These are phyloP conservation scores for Polyommatus iphigenia DNA, from an alignment of 2,888 invertebrate genomes.

Conservation along the genomic window DNA sequence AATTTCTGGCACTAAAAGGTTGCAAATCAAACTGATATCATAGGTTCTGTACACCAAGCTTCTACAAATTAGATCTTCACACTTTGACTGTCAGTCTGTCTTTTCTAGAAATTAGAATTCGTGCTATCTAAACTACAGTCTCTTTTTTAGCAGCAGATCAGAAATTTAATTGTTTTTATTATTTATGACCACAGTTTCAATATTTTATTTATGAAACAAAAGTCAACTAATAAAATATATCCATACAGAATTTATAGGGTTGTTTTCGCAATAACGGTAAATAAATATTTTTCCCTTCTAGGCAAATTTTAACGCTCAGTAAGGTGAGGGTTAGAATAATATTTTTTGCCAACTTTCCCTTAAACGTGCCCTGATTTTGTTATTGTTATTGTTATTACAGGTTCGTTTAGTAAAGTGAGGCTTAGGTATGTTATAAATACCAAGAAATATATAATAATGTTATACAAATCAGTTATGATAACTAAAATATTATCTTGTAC, in stretches of 20 bases:
- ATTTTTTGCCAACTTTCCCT: not conserved
- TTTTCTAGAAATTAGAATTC: too few relatives aligned
- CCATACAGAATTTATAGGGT: not conserved
- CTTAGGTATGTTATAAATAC: not conserved
- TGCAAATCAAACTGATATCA: too few relatives aligned
- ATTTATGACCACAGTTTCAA: not conserved
- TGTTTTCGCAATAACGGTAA: not conserved
- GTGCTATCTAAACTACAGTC: too few relatives aligned
- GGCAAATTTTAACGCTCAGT: constrained; percentile 9
- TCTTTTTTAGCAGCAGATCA: too few relatives aligned
- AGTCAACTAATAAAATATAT: not conserved
- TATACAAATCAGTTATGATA: too few relatives aligned
- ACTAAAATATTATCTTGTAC: too few relatives aligned
- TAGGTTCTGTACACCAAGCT: too few relatives aligned
- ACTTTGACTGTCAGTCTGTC: too few relatives aligned
- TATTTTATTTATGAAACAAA: not conserved
- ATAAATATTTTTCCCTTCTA: not conserved
- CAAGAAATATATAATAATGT: too few relatives aligned
- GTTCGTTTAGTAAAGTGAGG: not conserved
- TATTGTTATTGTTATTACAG: not conserved
- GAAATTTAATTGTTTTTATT: not conserved
- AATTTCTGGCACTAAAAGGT: too few relatives aligned
- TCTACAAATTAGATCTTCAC: too few relatives aligned
- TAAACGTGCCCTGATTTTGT: not conserved
- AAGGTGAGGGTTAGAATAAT: not conserved